Base-by-base conservation (phyloP, 2,888 invertebrate genomes). In the Catocala fraxini region DNA sequence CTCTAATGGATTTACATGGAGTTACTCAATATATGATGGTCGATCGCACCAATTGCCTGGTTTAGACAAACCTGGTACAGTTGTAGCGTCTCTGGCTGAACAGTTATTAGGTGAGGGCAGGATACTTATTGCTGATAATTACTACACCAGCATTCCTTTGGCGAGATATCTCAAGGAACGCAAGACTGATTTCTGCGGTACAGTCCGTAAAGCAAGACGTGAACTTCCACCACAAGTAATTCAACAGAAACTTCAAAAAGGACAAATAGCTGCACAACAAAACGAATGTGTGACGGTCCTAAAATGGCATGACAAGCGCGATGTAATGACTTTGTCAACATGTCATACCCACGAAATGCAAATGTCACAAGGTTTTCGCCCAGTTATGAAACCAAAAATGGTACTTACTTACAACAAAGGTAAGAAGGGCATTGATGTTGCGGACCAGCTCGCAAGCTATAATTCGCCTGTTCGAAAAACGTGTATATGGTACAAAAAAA, bases 21-120 rank as follows among this genome's bases (percentile, higher is more conserved):
- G 51, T 11, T 68, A 70, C 52, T 11, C 57, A 47, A 54, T 75
- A 65, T 68, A 75, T 59, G 56, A 56, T 47, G 51, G 58, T 25
- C 34, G 45, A 45, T 41, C 33, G 13, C 10, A 45, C 43, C 43
- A 11, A 43, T n/a, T 43, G n/a, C 35, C 35, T 39, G 35, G 35
- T 39, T 39, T 39, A 39, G 35, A 39, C 35, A 39, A 39, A 39
- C 35, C 46, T 34, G 56, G 56, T 46, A 56, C 13, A 46, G 46
- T 56, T 9, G 56, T 56, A 25, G 56, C n/a, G 34, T 7, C 33
- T 33, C 47, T 56, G 25, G 56, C 56, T 47, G 56, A 46, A 56
- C 25, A 47, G n/a, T 34, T 49, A 34, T 25, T 49, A 49, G 49
- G 34, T 49, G 49, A 41, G 15, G 41, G 52, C 39, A 15, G 43